Conservation (phyloP, 2,797 vertebrate species). For the Notamacropus eugenii region DNA sequence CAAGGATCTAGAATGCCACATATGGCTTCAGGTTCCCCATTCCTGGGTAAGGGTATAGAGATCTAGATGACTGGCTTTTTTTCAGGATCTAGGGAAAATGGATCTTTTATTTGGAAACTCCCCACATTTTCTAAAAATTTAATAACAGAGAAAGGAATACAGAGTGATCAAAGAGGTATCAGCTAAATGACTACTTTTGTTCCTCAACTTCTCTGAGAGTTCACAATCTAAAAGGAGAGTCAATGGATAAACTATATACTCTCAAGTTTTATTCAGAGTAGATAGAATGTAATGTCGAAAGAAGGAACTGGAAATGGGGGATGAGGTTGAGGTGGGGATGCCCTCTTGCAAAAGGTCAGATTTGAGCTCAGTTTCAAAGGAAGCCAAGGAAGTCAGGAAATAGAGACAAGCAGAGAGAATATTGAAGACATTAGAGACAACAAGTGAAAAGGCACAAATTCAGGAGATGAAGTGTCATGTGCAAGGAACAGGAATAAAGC, state of each 20-base stretch:
- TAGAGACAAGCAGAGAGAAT: background rate
- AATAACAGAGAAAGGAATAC: background rate
- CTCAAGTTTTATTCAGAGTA: background rate
- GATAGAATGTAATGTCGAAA: background rate
- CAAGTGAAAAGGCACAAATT: background rate
- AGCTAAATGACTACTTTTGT: background rate
- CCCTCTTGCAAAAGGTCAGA: background rate
- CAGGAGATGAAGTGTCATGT: background rate
- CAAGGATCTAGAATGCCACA: too few relatives aligned
- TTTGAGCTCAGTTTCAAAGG: background rate
- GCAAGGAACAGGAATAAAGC: background rate
- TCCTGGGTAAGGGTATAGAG: background rate
- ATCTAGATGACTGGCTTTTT: background rate
- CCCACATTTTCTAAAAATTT: background rate
- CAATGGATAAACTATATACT: background rate
- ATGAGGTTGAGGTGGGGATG: background rate
- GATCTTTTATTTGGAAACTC: background rate
- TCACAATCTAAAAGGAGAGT: background rate
- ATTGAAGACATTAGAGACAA: background rate
- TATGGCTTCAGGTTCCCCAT: too few relatives aligned
- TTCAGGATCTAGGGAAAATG: background rate
- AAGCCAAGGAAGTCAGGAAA: background rate
- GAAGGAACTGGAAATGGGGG: background rate
- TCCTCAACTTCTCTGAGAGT: background rate
- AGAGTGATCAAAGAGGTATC: background rate